Evolutionary conservation across 2,797 vertebrate genomes (phyloP), one percentile per base, ranked within the genome.

Genomic region (Coccyzus lansbergi): DNA sequence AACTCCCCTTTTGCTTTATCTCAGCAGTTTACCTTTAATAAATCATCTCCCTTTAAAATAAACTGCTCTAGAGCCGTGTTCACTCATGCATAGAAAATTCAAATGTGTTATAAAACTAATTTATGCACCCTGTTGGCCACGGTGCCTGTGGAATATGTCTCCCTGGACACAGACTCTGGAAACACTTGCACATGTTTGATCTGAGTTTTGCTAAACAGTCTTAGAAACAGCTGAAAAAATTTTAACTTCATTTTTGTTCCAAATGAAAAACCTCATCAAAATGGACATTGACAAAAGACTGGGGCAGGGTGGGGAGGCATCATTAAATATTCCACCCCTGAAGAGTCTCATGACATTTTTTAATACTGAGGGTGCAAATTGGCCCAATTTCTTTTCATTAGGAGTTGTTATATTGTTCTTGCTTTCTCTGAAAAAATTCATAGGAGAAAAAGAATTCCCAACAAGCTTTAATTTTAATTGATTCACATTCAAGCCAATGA

Each of bases 401-500:
- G 24, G 28, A 58, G 18, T 56, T 17, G 34, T 51, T 33, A 36
- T 14, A 76, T 44, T 55, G 53, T 51, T 93, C 82, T 80, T 71
- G 53, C 48, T 91, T 89, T 77, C 71, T 42, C 71, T 16, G 46
- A 90, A 85, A 77, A 71, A 51, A 24, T 81, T 62, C 82, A 71
- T 26, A 16, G 11, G 51, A 94, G 71, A 38, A 64, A 90, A 94
- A 84, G 42, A 87, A 92, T 46, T 80, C 83, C 83, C 83, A 84
- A 31, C 60, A 69, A 94, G 90, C 86, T 87, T 90, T 83, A 77
- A 86, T 90, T 95, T 88, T 72, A 94, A 93, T 74, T 88, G 88
- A 93, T 94, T 96, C 76, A 48, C 85, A 95, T 79, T 90, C 90
- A 93, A 63, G 34, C 80, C 88, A 93, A 58, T 79, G 86, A 94